Conservation (phyloP, 2,797 vertebrate species). For the Silurus aristotelis region DNA sequence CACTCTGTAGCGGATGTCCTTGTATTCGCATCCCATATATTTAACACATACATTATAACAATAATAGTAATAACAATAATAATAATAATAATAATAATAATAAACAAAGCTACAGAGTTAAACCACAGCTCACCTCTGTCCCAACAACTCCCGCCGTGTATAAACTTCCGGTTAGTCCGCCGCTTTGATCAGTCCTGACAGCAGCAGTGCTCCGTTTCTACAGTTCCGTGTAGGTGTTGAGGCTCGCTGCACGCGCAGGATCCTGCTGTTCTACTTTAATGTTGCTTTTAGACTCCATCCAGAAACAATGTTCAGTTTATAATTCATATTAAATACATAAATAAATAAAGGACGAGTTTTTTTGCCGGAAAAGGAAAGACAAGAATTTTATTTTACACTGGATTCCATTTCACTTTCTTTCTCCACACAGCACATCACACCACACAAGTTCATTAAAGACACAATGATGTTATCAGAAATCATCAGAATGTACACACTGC, state of each 20-base stretch:
- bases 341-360: not conserved
- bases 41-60: not conserved
- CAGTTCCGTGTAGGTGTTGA: not conserved
- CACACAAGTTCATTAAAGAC: not conserved
- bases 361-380: not conserved
- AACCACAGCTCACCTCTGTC: not conserved
- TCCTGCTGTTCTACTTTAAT: not conserved
- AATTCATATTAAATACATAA: no score
- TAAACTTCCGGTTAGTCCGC: slow-evolving; percentile 8
- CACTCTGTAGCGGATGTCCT: no score
- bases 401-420: not conserved
- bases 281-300: no score
- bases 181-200: not conserved
- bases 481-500: not conserved
- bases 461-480: no score
- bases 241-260: no score
- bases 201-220: not conserved
- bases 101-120: not conserved
- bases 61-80: not conserved
- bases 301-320: no score
- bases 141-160: not conserved
- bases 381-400: not conserved
- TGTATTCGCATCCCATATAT: not conserved
- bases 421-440: not conserved
- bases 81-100: not conserved